Evolutionary conservation across 2,888 invertebrate genomes (phyloP), one percentile per base, ranked within the genome.

Genomic region (Cheilosia grossa): DNA sequence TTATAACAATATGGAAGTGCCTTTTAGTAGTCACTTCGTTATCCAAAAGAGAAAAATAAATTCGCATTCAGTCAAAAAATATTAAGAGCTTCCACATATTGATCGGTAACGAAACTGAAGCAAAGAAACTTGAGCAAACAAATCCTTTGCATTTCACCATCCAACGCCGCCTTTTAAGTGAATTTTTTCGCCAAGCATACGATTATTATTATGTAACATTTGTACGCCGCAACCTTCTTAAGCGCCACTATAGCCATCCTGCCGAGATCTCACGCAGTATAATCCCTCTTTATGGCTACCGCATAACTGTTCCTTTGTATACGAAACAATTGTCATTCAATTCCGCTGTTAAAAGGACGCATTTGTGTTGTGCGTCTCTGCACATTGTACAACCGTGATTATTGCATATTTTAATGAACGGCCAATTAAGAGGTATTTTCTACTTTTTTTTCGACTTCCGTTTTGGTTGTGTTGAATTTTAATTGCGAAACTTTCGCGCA

Each of bases 341-440:
- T 37, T 27, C 59, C 58, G 7, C 24, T 70, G 27, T 24, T 49
- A 47, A 58, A 69, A 2, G n/a, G 40, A 24, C 13, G 7, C 30
- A 40, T 47, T 21, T 13, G 21, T 21, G 21, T 56, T 21, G 21
- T 56, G 47, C 24, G 58, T 49, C 49, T 47, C 13, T 21, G 13
- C 33, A 37, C 24, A 47, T 37, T 58, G 42, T 70, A 70, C 58
- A 70, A 58, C 59, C 47, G 70, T 40, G 70, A 58, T 70, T 70
- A 70, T 70, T 58, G 70, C 70, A 70, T 49, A 70, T 70, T 59
- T 59, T 58, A 70, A 70, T 70, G 58, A 70, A 19, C 47, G 17
- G 44, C 10, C 49, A 70, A 70, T 70, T 70, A 70, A 59, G 37
- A 5, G 7, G 58, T 58, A 70, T 70, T 70, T 49, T 37, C 37